Base-by-base conservation (phyloP, 2,888 invertebrate genomes). In the Odontothrips loti region DNA sequence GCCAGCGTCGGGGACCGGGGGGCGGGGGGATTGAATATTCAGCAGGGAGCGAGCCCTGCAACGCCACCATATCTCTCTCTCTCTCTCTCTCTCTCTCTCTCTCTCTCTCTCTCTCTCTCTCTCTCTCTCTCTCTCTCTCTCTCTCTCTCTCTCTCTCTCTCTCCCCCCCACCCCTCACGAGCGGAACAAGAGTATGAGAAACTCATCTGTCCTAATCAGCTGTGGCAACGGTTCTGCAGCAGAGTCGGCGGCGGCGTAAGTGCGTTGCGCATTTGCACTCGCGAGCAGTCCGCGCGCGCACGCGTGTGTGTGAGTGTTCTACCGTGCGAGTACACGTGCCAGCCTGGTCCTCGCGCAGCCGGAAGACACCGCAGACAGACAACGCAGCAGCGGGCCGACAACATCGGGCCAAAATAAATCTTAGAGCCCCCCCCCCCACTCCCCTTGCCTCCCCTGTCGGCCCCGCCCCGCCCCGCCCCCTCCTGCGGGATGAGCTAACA, bases 151-250 rank as follows among this genome's bases (percentile, higher is more conserved):
- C 3, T 15, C 51, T 15, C 3, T 15, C 51, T 1, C 51, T 15
- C 51, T 8, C 1, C 51, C 12, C 48, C 10, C 12, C 48, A 15
- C 15, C 17, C 51, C 20, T 15, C 23, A 27, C 23, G 68, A 23
- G n/a, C 63, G n/a, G 63, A 20, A 9, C n/a, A 23, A n/a, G 23
- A n/a, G 68, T 75, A 75, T 75, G 68, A 75, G 68, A 75, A 75
- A 75, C 68, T 75, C 68, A 75, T 75, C 68, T 27, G 27, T 27
- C 27, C 68, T 75, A 23, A 75, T 75, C 68, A 75, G 68, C 23
- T 27, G 68, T 43, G 23, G 27, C 68, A 75, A 27, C 68, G 68
- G 68, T 75, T 27, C 68, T 43, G 34, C 68, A 27, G 27, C 34
- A 43, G 34, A 43, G 34, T 43, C 34, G 34, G 3, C 20, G 34